Percentiles rank a stretch among this genome's conserved stretches.
phyloP scores from a whole-genome alignment of 2,113 vertebrate genomes.

The Typhlomys cinereus region DNA sequence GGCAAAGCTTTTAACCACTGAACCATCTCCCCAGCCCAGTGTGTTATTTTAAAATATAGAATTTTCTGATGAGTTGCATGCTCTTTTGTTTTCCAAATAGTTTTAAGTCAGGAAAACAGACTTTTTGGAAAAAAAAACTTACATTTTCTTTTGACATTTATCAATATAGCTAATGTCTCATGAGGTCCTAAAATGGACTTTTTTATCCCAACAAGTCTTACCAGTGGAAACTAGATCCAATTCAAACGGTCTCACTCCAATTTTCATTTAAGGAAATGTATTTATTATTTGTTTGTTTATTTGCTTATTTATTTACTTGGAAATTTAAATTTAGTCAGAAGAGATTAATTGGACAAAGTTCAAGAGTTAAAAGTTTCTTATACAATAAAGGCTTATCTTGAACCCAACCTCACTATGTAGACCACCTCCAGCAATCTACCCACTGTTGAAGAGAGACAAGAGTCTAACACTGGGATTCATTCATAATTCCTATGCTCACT shows the following conservation, averaged over 20 bases:
- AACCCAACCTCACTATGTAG: neutral
- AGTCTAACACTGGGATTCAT: neutral
- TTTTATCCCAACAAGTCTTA: neutral
- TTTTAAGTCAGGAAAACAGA: slow-evolving; percentile 15
- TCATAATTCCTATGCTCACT: neutral
- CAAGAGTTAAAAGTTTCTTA: neutral
- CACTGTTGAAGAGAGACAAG: neutral
- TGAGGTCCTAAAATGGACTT: neutral
- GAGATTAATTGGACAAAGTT: neutral
- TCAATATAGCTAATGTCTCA: neutral
- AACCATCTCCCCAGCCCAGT: too few relatives aligned
- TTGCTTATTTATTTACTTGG: too few relatives aligned
- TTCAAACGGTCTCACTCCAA: neutral
- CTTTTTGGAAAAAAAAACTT: neutral
- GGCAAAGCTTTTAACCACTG: too few relatives aligned
- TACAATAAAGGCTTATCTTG: neutral
- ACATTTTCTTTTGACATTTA: slow-evolving; percentile 23
- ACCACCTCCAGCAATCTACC: neutral
- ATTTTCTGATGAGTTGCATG: neutral
- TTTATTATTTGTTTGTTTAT: neutral
- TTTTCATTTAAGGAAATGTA: neutral
- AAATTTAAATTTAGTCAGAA: neutral
- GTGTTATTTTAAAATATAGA: slow-evolving; percentile 1
- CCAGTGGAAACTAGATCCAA: neutral
- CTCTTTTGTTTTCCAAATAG: neutral